A percentile compares a stretch with the other conserved stretches of the same genome.
Evolutionary conservation across 2,797 vertebrate genomes (phyloP).

Genomic region (Podarcis lilfordi): DNA sequence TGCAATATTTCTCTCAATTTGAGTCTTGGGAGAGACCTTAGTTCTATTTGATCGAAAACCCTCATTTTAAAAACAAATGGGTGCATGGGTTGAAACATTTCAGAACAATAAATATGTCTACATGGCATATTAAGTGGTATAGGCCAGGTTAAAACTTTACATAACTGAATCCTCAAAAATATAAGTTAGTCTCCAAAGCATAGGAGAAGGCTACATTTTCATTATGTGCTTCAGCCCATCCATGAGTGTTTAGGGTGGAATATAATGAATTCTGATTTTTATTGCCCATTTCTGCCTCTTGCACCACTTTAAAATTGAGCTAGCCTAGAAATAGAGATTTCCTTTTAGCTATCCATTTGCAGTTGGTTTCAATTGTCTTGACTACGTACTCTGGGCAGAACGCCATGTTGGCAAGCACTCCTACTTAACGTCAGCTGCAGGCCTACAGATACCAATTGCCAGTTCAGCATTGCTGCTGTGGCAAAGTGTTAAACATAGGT

Average conservation of each 20-base stretch:
- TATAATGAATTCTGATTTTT: not conserved
- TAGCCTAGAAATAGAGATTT: fast-evolving
- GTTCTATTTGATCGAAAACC: not conserved
- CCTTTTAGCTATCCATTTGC: not conserved
- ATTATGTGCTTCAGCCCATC: not conserved
- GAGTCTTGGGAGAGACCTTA: not conserved
- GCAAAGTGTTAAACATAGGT: not conserved
- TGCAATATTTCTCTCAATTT: not conserved
- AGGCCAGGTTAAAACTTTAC: not conserved
- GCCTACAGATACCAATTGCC: not conserved
- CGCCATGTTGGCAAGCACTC: not conserved
- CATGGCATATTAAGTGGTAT: not conserved
- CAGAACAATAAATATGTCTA: not conserved
- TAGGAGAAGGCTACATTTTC: not conserved
- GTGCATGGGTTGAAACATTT: not conserved
- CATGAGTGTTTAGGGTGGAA: not conserved
- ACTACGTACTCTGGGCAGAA: fast-evolving
- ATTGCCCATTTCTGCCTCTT: not conserved
- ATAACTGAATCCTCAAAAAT: not conserved
- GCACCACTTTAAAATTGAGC: not conserved
- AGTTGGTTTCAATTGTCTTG: not conserved
- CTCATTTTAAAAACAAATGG: not conserved
- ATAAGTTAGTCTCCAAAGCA: not conserved
- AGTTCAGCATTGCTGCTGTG: fast-evolving
- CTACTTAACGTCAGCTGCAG: not conserved